phyloP scores from a whole-genome alignment of 2,113 vertebrate species.

The Campylorhamphus procurvoides region DNA sequence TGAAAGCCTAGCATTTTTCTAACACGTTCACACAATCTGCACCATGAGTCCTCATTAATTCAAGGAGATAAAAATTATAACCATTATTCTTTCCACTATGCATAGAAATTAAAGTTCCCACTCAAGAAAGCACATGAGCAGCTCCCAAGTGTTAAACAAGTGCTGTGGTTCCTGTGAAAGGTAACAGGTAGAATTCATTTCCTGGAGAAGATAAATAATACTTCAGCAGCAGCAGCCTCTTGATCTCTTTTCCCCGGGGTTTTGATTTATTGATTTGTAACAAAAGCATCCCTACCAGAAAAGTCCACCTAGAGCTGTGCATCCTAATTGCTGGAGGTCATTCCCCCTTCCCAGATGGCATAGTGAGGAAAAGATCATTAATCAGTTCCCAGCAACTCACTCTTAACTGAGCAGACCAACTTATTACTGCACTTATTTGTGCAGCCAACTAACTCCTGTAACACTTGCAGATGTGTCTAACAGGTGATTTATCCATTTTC shows the following conservation, averaged over 20 bases:
- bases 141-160: not conserved
- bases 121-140: not conserved
- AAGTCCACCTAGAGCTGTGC: not conserved
- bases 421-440: not conserved
- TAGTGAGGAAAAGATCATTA: not conserved
- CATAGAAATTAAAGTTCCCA: not conserved
- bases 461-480: not conserved
- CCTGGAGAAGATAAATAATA: slow-evolving; percentile 13
- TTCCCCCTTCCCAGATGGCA: not conserved
- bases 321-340: not conserved
- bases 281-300: not conserved
- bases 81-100: not conserved
- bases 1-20: not conserved
- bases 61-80: not conserved
- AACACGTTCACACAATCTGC: not conserved
- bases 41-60: slow-evolving; percentile 21
- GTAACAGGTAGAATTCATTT: slow-evolving; percentile 19
- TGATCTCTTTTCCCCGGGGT: not conserved
- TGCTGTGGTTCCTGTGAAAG: not conserved
- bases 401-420: not conserved
- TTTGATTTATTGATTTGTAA: slow-evolving; percentile 18
- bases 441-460: not conserved
- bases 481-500: not conserved
- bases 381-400: not conserved
- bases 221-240: not conserved